phyloP scores from a whole-genome alignment of 2,888 invertebrate genomes.

The Pyrgus malvae region DNA sequence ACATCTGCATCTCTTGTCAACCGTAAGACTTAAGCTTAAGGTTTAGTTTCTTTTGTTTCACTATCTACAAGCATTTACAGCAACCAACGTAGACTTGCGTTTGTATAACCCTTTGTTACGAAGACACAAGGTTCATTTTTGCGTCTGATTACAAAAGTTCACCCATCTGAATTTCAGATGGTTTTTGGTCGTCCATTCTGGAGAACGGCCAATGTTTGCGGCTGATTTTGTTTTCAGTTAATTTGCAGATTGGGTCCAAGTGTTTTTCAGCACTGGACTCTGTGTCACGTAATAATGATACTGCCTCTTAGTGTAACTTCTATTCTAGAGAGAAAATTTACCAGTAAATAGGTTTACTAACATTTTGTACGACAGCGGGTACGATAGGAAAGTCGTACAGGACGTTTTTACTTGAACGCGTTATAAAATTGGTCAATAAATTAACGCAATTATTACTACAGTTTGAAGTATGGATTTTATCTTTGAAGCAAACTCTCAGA shows the following conservation, averaged over 20 bases:
- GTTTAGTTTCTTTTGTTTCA: constrained; percentile 5
- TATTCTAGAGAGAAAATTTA: too few relatives aligned
- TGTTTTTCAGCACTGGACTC: constrained; percentile 23
- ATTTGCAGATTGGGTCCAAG: constrained; percentile 49
- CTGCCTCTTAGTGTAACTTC: neutral
- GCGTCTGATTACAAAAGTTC: neutral
- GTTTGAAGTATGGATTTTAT: too few relatives aligned
- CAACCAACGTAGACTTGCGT: neutral
- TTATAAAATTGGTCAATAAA: too few relatives aligned
- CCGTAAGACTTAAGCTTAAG: constrained; percentile 1
- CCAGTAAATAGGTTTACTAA: too few relatives aligned
- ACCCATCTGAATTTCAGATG: constrained; percentile 20
- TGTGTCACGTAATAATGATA: constrained; percentile 6
- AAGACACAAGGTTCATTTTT: constrained; percentile 1
- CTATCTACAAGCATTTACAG: neutral
- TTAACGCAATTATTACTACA: too few relatives aligned
- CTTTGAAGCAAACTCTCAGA: too few relatives aligned
- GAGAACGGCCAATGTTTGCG: constrained; percentile 55
- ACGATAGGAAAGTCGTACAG: too few relatives aligned
- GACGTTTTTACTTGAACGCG: too few relatives aligned
- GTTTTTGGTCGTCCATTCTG: constrained; percentile 34
- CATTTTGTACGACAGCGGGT: too few relatives aligned
- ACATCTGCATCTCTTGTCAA: neutral
- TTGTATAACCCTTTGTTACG: neutral
- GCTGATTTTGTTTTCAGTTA: constrained; percentile 64